phyloP scores from a whole-genome alignment of 2,888 invertebrate species.

The Leucania comma region DNA sequence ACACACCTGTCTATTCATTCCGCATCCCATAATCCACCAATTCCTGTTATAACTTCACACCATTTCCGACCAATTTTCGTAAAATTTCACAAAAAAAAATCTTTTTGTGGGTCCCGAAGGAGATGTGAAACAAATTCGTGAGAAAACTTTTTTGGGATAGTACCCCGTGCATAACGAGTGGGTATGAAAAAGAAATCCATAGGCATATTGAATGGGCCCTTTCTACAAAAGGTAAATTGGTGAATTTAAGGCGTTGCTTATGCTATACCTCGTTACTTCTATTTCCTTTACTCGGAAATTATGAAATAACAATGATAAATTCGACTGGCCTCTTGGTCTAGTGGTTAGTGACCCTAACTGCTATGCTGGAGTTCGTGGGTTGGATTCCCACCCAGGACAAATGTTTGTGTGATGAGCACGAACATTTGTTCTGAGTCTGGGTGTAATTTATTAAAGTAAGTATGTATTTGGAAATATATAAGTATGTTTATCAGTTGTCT shows the following conservation, averaged over 20 bases:
- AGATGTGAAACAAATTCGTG: conserved; percentile 49
- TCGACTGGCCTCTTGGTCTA: no score
- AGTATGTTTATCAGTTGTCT: no score
- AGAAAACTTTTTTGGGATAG: conserved; percentile 51
- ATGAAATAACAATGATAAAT: background rate
- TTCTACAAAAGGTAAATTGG: conserved; percentile 18
- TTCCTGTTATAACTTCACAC: conserved; percentile 42
- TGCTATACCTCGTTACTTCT: background rate
- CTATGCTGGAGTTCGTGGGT: no score
- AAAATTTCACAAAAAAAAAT: conserved; percentile 54
- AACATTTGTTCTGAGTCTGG: no score
- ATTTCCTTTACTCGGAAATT: background rate
- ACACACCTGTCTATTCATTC: conserved; percentile 27
- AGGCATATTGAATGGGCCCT: conserved; percentile 34
- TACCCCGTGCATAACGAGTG: conserved; percentile 40
- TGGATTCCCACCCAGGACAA: no score
- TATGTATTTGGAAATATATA: no score
- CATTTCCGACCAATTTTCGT: conserved; percentile 51
- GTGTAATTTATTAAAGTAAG: no score
- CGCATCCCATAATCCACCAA: conserved; percentile 23
- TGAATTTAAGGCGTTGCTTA: background rate
- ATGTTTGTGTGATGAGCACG: no score
- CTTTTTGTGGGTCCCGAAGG: conserved; percentile 46
- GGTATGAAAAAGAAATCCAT: conserved; percentile 45
- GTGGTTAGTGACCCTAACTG: no score